Conservation (phyloP, 1,140 invertebrate species). For the Solenopsis fugax region DNA sequence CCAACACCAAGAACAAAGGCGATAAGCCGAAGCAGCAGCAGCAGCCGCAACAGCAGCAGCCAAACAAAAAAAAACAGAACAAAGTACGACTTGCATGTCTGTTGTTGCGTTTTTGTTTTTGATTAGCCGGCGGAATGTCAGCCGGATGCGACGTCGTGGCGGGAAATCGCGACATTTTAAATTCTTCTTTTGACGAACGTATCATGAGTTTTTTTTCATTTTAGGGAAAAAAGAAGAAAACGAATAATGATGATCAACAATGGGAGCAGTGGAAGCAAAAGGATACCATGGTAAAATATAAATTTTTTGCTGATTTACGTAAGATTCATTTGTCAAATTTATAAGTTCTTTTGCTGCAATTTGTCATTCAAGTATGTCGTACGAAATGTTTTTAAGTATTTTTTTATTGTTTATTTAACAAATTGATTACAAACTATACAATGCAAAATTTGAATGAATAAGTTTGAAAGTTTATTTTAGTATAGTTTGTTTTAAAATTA, state of each 20-base stretch:
- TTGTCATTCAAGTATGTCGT: not conserved
- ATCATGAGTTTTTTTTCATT: not conserved
- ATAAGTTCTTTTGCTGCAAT: not conserved
- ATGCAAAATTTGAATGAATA: constrained; percentile 38
- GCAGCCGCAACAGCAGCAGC: constrained; percentile 79
- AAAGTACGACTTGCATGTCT: constrained; percentile 75
- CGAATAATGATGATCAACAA: constrained; percentile 81
- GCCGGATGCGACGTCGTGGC: constrained; percentile 60
- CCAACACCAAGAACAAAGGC: constrained; percentile 76
- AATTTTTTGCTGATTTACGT: constrained; percentile 8
- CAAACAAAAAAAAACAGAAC: constrained; percentile 82
- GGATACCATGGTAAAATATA: constrained; percentile 83
- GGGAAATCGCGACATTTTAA: constrained; percentile 69
- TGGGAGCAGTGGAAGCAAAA: constrained; percentile 87
- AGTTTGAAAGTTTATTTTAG: too few relatives aligned
- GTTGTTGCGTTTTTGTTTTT: constrained; percentile 72
- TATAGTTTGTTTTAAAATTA: too few relatives aligned
- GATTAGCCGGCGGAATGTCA: constrained; percentile 64
- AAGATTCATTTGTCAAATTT: constrained; percentile 32
- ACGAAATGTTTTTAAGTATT: not conserved
- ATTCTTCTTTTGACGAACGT: not conserved
- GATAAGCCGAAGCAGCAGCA: constrained; percentile 80
- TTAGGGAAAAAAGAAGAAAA: constrained; percentile 80
- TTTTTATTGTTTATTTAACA: not conserved
- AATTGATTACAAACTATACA: not conserved